Evolutionary conservation across 2,113 vertebrate genomes (phyloP).

Genomic region (Psilopogon haemacephalus): DNA sequence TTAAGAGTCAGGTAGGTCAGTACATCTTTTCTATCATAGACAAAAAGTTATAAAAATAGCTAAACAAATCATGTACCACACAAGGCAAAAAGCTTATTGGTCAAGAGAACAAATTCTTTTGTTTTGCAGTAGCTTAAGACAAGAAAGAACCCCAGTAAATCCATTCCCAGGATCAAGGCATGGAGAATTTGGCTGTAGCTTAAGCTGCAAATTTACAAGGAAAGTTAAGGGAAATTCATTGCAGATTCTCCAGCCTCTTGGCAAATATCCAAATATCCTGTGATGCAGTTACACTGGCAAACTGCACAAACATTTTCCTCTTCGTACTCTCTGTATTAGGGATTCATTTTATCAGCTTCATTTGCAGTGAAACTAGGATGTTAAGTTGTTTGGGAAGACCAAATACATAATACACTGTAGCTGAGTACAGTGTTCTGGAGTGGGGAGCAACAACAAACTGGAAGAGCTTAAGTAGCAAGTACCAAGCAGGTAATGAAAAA

Average conservation of each 20-base stretch:
- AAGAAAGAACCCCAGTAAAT: not conserved
- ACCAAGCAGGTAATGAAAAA: not conserved
- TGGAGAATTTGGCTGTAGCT: not conserved
- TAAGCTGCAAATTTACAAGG: not conserved
- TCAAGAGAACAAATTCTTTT: not conserved
- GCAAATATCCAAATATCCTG: not conserved
- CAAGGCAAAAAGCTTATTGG: not conserved
- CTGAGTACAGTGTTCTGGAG: not conserved
- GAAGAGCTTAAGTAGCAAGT: not conserved
- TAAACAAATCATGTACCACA: not conserved
- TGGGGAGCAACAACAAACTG: accelerated
- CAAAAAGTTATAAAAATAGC: not conserved
- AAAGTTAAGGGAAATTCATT: not conserved
- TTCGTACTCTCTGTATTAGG: not conserved
- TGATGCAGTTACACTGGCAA: not conserved
- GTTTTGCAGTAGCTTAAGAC: not conserved
- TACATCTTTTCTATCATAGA: not conserved
- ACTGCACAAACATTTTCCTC: not conserved
- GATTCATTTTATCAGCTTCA: not conserved
- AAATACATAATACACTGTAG: not conserved
- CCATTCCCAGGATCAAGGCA: not conserved
- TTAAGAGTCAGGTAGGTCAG: not conserved
- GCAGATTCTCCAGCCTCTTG: not conserved
- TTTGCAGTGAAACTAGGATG: not conserved
- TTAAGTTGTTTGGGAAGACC: not conserved